phyloP scores from a whole-genome alignment of 92 coral and sea anemone genomes.

The Porites evermanni region DNA sequence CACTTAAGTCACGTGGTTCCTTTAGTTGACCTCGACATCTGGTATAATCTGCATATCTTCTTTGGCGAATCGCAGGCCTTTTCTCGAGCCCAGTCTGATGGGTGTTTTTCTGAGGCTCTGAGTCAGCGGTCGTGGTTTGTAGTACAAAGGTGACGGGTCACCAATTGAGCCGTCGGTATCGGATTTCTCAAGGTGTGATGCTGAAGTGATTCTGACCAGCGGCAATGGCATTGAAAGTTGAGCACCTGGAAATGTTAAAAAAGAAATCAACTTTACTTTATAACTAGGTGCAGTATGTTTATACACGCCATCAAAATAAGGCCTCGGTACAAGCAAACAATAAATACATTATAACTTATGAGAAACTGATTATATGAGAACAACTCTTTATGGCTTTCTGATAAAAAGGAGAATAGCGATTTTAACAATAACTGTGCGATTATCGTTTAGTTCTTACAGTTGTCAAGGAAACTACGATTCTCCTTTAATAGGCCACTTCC shows the following conservation, averaged over 20 bases:
- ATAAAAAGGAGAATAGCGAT: too few relatives aligned
- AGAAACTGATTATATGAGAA: too few relatives aligned
- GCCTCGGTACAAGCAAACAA: too few relatives aligned
- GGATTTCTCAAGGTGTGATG: constrained; percentile 69
- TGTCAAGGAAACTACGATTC: too few relatives aligned
- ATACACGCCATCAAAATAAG: too few relatives aligned
- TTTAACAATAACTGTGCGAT: too few relatives aligned
- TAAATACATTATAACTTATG: too few relatives aligned
- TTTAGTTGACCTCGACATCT: constrained; percentile 89
- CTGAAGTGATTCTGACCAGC: constrained; percentile 95
- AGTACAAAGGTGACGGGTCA: constrained; percentile 47
- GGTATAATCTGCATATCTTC: constrained; percentile 61
- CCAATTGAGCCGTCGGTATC: constrained; percentile 72
- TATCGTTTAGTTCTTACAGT: too few relatives aligned
- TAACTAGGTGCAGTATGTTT: too few relatives aligned
- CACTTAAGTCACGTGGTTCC: not conserved
- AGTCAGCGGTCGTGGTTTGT: constrained; percentile 56
- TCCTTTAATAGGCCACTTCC: too few relatives aligned
- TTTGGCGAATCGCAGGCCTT: constrained; percentile 50
- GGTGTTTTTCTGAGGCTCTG: constrained; percentile 59
- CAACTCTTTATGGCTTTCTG: too few relatives aligned
- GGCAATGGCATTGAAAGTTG: constrained; percentile 91
- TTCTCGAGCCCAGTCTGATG: constrained; percentile 49
- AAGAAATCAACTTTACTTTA: not conserved
- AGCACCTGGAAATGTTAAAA: constrained; percentile 74